Conservation (phyloP, 1,140 invertebrate species). For the Macrobrachium nipponense region DNA sequence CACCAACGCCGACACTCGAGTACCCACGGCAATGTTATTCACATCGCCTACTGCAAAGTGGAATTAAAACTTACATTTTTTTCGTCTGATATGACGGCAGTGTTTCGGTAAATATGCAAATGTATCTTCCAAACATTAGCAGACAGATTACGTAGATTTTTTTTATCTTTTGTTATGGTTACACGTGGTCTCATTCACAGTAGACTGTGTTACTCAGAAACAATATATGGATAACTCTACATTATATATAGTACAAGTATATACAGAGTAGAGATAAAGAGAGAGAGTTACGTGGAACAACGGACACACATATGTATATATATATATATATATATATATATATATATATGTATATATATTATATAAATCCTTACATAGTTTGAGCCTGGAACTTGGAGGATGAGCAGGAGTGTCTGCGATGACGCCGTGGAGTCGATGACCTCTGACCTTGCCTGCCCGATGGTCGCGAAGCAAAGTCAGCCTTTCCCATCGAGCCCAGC, state of each 20-base stretch:
- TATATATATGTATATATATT: not conserved
- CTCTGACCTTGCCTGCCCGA: conserved; percentile 65
- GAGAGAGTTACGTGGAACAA: too few species aligned
- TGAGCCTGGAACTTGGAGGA: conserved; percentile 66
- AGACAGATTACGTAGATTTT: not conserved
- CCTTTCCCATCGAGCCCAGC: conserved; percentile 34
- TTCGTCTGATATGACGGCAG: not conserved
- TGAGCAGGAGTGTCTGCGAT: conserved; percentile 67
- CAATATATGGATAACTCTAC: too few species aligned
- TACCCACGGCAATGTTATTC: conserved; percentile 69
- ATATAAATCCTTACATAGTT: conserved; percentile 64
- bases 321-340: not conserved
- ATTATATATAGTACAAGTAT: not conserved
- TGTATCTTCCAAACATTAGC: not conserved
- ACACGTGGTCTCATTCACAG: too few species aligned
- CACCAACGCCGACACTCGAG: conserved; percentile 69
- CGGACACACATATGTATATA: conserved; percentile 3
- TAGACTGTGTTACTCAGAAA: too few species aligned
- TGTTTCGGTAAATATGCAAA: not conserved
- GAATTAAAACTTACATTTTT: not conserved
- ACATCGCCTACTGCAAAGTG: conserved; percentile 63
- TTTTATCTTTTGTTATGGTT: too few species aligned
- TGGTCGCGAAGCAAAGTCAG: conserved; percentile 48
- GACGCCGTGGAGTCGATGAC: conserved; percentile 65
- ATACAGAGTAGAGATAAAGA: too few species aligned